Evolutionary conservation across 2,797 vertebrate species (phyloP).

Genomic region (Sardinella longiceps): DNA sequence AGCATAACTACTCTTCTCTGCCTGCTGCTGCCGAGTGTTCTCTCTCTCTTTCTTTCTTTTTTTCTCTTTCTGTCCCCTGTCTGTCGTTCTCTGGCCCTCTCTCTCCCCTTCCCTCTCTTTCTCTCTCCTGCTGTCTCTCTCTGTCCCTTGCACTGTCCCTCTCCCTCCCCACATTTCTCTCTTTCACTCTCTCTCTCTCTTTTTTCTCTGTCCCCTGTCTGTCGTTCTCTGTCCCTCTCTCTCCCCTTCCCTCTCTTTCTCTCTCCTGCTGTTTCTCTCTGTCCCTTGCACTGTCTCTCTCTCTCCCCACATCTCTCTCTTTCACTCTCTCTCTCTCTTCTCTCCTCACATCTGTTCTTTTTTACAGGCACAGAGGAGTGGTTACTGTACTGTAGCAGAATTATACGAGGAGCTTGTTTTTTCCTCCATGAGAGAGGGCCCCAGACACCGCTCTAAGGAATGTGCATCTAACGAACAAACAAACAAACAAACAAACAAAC

Average conservation of each 20-base stretch:
- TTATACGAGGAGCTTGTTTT: background rate
- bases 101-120: background rate
- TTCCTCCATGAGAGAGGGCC: background rate
- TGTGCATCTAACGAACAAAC: background rate
- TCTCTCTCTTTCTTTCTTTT: constrained; percentile 2
- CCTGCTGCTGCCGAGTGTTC: background rate
- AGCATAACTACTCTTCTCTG: background rate
- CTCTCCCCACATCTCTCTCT: background rate
- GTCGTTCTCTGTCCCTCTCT: background rate
- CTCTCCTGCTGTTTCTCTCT: background rate
- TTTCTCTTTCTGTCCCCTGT: too few relatives aligned
- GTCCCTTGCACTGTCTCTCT: background rate
- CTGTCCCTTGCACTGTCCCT: background rate
- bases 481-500: too few relatives aligned
- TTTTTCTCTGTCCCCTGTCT: too few relatives aligned
- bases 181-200: background rate
- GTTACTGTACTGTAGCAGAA: background rate
- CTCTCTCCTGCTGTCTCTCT: background rate
- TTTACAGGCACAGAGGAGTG: background rate
- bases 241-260: background rate
- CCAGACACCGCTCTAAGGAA: background rate
- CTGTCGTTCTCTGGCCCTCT: background rate
- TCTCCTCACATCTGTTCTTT: background rate
- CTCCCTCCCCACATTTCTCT: too few relatives aligned
- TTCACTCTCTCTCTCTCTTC: background rate